Evolutionary conservation across 1,140 invertebrate genomes (phyloP).

Genomic region (Drosophila sturtevanti): DNA sequence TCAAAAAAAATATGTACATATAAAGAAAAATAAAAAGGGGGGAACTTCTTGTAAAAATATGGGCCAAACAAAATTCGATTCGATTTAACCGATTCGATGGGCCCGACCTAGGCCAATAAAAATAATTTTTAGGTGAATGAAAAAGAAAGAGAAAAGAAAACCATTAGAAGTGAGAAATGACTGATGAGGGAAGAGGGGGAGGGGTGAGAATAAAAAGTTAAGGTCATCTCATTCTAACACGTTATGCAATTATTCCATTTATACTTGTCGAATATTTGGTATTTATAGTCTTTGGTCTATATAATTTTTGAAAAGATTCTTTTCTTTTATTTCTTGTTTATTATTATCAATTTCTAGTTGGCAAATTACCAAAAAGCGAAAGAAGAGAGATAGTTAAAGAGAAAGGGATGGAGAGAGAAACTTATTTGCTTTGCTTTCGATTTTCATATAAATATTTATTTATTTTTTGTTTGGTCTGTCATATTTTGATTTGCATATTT

Average conservation of each 20-base stretch:
- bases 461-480: not conserved
- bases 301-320: constrained; percentile 26
- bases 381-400: not conserved
- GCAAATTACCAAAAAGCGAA: constrained; percentile 38
- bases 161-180: not conserved
- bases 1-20: not conserved
- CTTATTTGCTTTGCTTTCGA: constrained; percentile 34
- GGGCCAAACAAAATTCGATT: constrained; percentile 19
- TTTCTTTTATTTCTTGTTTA: constrained; percentile 27
- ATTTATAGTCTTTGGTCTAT: constrained; percentile 52
- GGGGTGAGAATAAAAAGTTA: no score
- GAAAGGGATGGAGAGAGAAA: constrained; percentile 23
- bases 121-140: constrained; percentile 9
- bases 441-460: constrained; percentile 36
- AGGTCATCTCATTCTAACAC: not conserved
- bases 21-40: not conserved
- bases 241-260: constrained; percentile 57
- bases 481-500: not conserved
- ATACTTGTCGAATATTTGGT: constrained; percentile 35
- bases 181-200: not conserved
- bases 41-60: constrained; percentile 19
- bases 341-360: constrained; percentile 47
- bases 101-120: constrained; percentile 58
- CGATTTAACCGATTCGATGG: constrained; percentile 24
- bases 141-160: not conserved